Conservation (phyloP, 1,140 invertebrate species). For the Ceratina calcarata region DNA sequence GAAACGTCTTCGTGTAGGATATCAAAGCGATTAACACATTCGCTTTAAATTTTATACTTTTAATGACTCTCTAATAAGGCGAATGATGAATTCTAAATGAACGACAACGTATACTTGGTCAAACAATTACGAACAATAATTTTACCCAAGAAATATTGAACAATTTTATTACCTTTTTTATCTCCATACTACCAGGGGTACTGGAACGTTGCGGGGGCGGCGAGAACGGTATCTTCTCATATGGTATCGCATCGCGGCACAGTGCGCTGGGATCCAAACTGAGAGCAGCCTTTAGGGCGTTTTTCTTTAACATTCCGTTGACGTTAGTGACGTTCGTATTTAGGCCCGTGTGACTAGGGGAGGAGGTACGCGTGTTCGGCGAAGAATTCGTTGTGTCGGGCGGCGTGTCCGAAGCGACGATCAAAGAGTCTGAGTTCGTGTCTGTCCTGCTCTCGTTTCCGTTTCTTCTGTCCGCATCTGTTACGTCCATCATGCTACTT, state of each 20-base stretch:
- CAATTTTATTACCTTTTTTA: slow-evolving; percentile 69
- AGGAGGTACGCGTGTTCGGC: slow-evolving; percentile 73
- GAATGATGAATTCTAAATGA: neutral
- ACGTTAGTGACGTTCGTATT: slow-evolving; percentile 68
- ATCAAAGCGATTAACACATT: too few relatives aligned
- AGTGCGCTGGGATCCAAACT: slow-evolving; percentile 80
- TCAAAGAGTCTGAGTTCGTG: slow-evolving; percentile 72
- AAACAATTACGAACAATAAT: neutral
- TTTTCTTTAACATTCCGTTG: slow-evolving; percentile 77
- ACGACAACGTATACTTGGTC: neutral
- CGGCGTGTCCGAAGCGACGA: slow-evolving; percentile 66
- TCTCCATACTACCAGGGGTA: slow-evolving; percentile 69
- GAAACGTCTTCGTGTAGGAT: too few relatives aligned
- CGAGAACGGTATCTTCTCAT: slow-evolving; percentile 76
- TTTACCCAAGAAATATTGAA: neutral
- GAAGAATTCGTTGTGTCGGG: slow-evolving; percentile 69
- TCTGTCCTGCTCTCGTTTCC: slow-evolving; percentile 71
- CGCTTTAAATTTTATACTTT: too few relatives aligned
- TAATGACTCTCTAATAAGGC: too few relatives aligned
- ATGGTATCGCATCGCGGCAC: slow-evolving; percentile 73
- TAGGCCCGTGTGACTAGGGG: slow-evolving; percentile 70
- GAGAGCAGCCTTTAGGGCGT: slow-evolving; percentile 77
- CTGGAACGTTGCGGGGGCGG: slow-evolving; percentile 68
- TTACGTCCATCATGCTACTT: slow-evolving; percentile 23
- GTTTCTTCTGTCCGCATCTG: slow-evolving; percentile 51